phyloP scores from a whole-genome alignment of 2,113 vertebrate genomes.

The Clinocottus analis region DNA sequence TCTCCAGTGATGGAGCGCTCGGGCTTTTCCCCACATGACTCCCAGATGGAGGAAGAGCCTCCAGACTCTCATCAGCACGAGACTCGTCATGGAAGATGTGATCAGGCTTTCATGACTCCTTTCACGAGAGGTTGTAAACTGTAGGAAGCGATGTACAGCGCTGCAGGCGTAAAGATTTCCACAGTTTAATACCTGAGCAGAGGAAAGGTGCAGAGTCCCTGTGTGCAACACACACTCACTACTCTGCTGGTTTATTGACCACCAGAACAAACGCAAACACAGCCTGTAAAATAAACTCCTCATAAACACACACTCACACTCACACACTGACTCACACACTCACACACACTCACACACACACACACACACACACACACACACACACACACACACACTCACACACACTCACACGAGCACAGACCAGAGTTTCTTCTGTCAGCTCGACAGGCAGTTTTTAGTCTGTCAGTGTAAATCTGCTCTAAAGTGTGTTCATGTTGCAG shows the following conservation, averaged over 20 bases:
- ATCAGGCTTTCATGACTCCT: conserved; percentile 21
- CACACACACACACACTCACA: no score
- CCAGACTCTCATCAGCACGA: conserved; percentile 38
- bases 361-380: no score
- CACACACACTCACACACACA: conserved; percentile 1
- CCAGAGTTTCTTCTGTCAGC: conserved; percentile 29
- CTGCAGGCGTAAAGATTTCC: neutral
- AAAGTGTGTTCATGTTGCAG: conserved; percentile 75
- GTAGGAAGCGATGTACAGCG: neutral
- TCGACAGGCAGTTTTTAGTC: conserved; percentile 51
- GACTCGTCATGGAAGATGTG: conserved; percentile 58
- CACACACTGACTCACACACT: conserved; percentile 4
- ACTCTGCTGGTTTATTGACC: conserved; percentile 39
- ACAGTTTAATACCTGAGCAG: neutral
- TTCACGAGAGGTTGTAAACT: neutral
- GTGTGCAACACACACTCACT: conserved; percentile 13
- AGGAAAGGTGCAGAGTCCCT: neutral
- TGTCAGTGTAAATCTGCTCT: conserved; percentile 67
- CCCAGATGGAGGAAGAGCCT: conserved; percentile 24
- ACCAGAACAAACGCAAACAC: conserved; percentile 50
- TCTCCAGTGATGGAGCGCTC: conserved; percentile 17
- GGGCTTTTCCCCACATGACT: conserved; percentile 41
- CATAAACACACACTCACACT: conserved; percentile 45
- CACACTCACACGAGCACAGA: conserved; percentile 13
- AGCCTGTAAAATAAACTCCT: conserved; percentile 67